Evolutionary conservation across 2,888 invertebrate species (phyloP), one percentile per base, ranked within the genome.

Genomic region (Limnephilus lunatus): DNA sequence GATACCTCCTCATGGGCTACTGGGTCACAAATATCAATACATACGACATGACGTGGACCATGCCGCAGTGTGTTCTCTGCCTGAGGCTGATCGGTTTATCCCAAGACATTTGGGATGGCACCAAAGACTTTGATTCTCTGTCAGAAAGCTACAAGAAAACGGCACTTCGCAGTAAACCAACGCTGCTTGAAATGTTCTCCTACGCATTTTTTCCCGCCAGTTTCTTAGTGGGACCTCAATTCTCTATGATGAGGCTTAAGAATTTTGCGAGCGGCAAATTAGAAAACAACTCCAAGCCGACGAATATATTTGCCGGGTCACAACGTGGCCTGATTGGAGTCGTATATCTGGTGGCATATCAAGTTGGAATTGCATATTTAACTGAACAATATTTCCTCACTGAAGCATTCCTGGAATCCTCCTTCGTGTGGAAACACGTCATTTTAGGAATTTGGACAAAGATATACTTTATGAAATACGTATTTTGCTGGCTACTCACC

Each of bases 1-100:
- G 95, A 0, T 98, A 98, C 94, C 95, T 99, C 15, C 94, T 98
- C 93, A 94, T 94, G 95, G 99, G 99, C 9, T 99, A 99, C 95
- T 97, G 97, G 94, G 96, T 96, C 94, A 98, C 98, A 0, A 98
- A 98, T 94, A 98, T 98, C 5, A 97, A 98, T 94, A 97, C 97
- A 15, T 99, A 99, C 95, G 99, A 99, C 94, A 99, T 99, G 91
- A 98, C 98, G 93, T 99, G 99, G 99, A 99, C 99, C 11, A 99
- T 99, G 97, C 99, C 99, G 0, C 99, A 99, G 94, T 99, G 99
- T 95, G 99, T 99, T 15, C 95, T 99, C 91, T 98, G 98, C 0
- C 96, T 99, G 81, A 97, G 99, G 94, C 96, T 99, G 94, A 99
- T 99, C 94, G 99, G 98, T 3, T 96, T 98, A 11, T 97, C 98